phyloP scores from a whole-genome alignment of 2,113 vertebrate species.

The Corydoras maculifer region DNA sequence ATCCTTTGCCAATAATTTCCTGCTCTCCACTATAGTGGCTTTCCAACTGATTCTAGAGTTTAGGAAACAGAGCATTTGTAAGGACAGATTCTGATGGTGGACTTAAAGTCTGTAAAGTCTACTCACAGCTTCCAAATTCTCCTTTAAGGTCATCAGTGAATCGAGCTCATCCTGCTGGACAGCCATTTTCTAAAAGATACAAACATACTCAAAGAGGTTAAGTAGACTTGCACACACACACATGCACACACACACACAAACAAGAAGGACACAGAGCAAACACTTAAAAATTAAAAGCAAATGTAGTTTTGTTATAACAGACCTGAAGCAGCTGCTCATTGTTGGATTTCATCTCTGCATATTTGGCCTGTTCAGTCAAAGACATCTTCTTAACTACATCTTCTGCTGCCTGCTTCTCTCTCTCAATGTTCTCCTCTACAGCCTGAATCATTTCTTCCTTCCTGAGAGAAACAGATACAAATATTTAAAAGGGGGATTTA shows the following conservation, averaged over 20 bases:
- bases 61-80: not conserved
- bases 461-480: slow-evolving; percentile 55
- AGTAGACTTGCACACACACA: not conserved
- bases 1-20: no score
- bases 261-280: not conserved
- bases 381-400: slow-evolving; percentile 85
- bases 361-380: slow-evolving; percentile 75
- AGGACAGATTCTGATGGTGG: no score
- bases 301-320: not conserved
- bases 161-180: slow-evolving; percentile 73
- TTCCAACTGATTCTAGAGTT: no score
- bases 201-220: not conserved
- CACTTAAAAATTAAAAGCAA: no score
- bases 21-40: no score
- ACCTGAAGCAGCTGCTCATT: slow-evolving; percentile 90
- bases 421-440: slow-evolving; percentile 77
- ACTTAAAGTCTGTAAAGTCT: not conserved
- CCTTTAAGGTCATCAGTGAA: slow-evolving; percentile 66
- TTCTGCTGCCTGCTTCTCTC: slow-evolving; percentile 76
- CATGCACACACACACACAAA: not conserved
- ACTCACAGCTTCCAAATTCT: slow-evolving; percentile 68
- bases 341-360: slow-evolving; percentile 74
- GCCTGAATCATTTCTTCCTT: slow-evolving; percentile 80
- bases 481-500: not conserved
- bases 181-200: slow-evolving; percentile 64